Base-by-base conservation (phyloP, 2,797 vertebrate genomes). In the Moxostoma hubbsi region DNA sequence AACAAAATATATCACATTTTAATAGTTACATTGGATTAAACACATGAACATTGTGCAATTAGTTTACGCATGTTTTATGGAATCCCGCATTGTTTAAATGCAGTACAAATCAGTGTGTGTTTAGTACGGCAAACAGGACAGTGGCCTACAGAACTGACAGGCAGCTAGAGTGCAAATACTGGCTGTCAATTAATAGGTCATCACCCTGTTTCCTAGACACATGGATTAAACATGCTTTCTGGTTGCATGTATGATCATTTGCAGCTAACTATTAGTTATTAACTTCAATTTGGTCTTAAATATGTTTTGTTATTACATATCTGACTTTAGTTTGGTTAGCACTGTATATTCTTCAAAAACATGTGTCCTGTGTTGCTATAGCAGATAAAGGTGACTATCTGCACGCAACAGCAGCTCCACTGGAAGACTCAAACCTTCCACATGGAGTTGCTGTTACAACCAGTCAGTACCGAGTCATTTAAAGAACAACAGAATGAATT, bases 401-500 rank as follows among this genome's bases (percentile, higher is more conserved):
- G 93, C 85, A 92, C 89, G 92, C 95, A 96, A 95, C 96, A 96
- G 94, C 95, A 94, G 85, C 92, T 94, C 96, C 96, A 97, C 92
- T 95, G 96, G 96, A 96, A 95, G 79, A 55, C 5, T 69, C 66
- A 76, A 58, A 85, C 80, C 88, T 96, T 96, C 96, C 96, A 96
- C 95, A 96, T 97, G 96, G 96, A 97, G 96, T 97, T 96, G 96
- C 96, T 97, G 96, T 97, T 97, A 97, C 96, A 97, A 83, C 86
- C 93, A 94, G 94, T 85, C 43, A 94, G 86, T 86, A 89, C 92
- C 93, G 24, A 50, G 47, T 61, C 65, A 15, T 2, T 63, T 36
- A 18, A 59, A 53, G 36, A 36, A 67, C 50, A 67, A 51, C 7
- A 13, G 54, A 45, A 55, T 61, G 11, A 75, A 64, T 54, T 58